These are phyloP conservation scores for Eulacestoma nigropectus DNA, from an alignment of 2,113 vertebrate genomes.

Conservation along the genomic window DNA sequence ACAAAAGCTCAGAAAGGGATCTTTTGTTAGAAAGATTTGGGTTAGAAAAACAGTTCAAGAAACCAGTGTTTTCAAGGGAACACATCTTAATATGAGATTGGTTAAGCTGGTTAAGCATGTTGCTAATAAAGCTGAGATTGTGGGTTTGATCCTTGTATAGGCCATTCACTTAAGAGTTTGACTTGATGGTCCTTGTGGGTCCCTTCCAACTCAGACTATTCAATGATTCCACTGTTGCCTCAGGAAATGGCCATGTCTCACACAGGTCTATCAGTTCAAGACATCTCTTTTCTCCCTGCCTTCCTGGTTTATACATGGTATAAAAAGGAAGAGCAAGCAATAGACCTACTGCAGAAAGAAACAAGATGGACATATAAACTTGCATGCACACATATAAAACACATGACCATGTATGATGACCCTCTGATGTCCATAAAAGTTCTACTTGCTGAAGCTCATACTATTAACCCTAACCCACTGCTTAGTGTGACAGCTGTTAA, in stretches of 20 bases:
- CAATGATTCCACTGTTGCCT: neutral
- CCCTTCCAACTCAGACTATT: neutral
- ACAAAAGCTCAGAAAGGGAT: neutral
- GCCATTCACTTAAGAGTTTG: neutral
- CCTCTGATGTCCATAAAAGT: neutral
- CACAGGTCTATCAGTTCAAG: neutral
- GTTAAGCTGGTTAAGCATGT: neutral
- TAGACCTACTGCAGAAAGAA: neutral
- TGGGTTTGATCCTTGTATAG: neutral
- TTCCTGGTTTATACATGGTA: neutral
- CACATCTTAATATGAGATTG: neutral
- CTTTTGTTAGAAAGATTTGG: neutral
- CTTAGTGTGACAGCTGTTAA: neutral
- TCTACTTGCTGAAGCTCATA: neutral
- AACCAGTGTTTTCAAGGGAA: neutral
- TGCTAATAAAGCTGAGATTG: neutral
- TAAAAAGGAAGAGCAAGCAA: neutral
- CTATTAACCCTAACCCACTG: accelerated
- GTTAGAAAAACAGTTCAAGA: neutral
- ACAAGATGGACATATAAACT: neutral
- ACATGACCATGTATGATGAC: neutral
- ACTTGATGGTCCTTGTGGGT: neutral
- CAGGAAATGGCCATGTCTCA: neutral
- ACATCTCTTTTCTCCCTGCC: neutral
- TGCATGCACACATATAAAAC: neutral